These are phyloP conservation scores for Cordilura impudica DNA, from an alignment of 2,888 invertebrate genomes.

Conservation along the genomic window DNA sequence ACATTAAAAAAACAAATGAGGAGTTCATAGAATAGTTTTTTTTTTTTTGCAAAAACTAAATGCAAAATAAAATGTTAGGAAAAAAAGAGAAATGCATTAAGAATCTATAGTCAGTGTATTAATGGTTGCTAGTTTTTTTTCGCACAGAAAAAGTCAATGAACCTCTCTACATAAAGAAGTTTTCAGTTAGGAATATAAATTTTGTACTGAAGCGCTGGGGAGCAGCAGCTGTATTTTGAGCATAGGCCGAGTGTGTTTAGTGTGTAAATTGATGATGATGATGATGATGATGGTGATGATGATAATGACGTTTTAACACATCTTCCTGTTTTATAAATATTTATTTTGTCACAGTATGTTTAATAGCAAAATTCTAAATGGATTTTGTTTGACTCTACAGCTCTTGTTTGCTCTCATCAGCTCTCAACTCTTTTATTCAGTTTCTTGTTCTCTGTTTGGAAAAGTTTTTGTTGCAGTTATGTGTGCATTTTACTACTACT, in stretches of 20 bases:
- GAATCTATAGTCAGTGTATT: conserved; percentile 8
- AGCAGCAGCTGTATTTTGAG: background rate
- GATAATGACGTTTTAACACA: conserved; percentile 53
- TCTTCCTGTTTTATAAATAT: conserved; percentile 53
- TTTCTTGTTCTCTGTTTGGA: conserved; percentile 1
- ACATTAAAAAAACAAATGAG: conserved; percentile 36
- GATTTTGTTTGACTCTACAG: conserved; percentile 54
- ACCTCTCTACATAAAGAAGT: conserved; percentile 43
- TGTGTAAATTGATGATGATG: conserved; percentile 23
- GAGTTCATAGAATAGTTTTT: conserved; percentile 43
- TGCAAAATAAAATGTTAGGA: background rate
- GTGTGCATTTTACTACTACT: conserved; percentile 48
- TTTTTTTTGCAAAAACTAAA: conserved; percentile 5
- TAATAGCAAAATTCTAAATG: conserved; percentile 27
- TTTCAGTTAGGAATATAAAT: background rate
- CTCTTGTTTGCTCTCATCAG: background rate
- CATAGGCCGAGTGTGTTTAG: conserved; percentile 24
- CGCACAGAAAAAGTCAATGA: conserved; percentile 53
- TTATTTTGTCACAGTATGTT: background rate
- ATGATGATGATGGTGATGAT: conserved; percentile 29
- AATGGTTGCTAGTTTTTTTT: conserved; percentile 22
- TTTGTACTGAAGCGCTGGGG: background rate
- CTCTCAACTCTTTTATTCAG: background rate
- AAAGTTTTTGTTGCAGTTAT: conserved; percentile 44
- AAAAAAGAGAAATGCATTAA: conserved; percentile 37